Evolutionary conservation across 2,113 vertebrate species (phyloP), one percentile per base, ranked within the genome.

Genomic region (Phaethon lepturus): DNA sequence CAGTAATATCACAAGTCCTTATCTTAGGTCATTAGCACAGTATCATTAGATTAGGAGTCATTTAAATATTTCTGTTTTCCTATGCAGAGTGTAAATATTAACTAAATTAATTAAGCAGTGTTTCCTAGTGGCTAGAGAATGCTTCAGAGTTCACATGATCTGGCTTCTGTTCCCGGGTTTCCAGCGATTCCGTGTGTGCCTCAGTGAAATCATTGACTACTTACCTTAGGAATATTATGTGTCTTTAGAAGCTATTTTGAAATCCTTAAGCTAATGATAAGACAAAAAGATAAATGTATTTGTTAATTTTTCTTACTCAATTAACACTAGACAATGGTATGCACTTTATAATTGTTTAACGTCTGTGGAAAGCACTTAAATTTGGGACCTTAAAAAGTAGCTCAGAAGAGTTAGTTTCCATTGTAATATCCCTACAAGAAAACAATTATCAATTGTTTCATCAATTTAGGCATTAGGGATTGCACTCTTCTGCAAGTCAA

Each of bases 11-110:
- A 12, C 3, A 4, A 89, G 68, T 84, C 81, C 87, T 93, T 85
- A 81, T 59, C 50, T 91, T 75, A 91, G 42, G 60, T 91, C 76
- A 94, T 80, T 93, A 92, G 44, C 72, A 69, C 29, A 78, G 25
- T 87, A 68, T 75, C 60, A 29, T 96, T 94, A 90, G 56, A 89
- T 88, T 63, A 90, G 25, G 26, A 90, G 42, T 92, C 3, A 94
- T 90, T 93, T 88, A 73, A 93, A 86, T 86, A 73, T 75, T 91
- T 96, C 60, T 11, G 6, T 69, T 93, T 95, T 94, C 67, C 67
- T 77, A 55, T 80, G 42, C 50, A 66, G 64, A 71, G n/a, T 92
- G 59, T 93, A 94, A 88, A 63, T 94, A 92, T 93, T 86, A 92
- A 68, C 58, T 79, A 76, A 87, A 95, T 90, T 90, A 90, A 86